Conservation (phyloP, 2,888 invertebrate species). For the Nomada fucata region DNA sequence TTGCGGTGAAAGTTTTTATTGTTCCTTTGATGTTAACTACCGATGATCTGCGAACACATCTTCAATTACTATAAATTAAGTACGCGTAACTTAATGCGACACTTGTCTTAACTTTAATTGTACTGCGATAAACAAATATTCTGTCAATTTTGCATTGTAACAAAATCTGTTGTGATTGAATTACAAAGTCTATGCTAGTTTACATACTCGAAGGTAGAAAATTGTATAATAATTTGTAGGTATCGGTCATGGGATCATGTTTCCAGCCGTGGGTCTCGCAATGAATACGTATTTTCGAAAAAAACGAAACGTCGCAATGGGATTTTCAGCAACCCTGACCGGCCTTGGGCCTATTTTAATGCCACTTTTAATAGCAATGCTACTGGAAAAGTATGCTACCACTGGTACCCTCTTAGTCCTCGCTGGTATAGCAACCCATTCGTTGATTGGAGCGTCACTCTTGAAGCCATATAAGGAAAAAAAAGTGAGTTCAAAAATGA, state of each 20-base stretch:
- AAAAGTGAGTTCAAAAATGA: slow-evolving; percentile 56
- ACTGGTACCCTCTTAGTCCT: slow-evolving; percentile 85
- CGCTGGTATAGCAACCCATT: slow-evolving; percentile 84
- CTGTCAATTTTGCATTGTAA: no score
- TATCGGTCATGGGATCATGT: slow-evolving; percentile 84
- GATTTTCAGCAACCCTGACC: slow-evolving; percentile 84
- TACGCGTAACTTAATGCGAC: no score
- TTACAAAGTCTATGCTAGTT: no score
- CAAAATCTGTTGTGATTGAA: no score
- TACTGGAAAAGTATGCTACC: slow-evolving; percentile 82
- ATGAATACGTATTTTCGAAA: slow-evolving; percentile 85
- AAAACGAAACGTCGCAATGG: slow-evolving; percentile 84
- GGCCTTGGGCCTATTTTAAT: slow-evolving; percentile 85
- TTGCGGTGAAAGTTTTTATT: not conserved
- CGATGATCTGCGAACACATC: no score
- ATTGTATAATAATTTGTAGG: slow-evolving; percentile 76
- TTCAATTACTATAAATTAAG: no score
- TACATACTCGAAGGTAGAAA: not conserved
- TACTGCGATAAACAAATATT: no score
- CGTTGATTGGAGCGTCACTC: slow-evolving; percentile 84
- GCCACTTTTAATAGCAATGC: slow-evolving; percentile 84
- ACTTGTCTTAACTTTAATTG: no score
- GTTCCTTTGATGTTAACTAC: not conserved
- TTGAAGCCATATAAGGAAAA: slow-evolving; percentile 83
- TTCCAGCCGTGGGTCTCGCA: slow-evolving; percentile 84